These are phyloP conservation scores for Drosophila carrolli DNA, from an alignment of 1,140 invertebrate genomes.

Conservation along the genomic window DNA sequence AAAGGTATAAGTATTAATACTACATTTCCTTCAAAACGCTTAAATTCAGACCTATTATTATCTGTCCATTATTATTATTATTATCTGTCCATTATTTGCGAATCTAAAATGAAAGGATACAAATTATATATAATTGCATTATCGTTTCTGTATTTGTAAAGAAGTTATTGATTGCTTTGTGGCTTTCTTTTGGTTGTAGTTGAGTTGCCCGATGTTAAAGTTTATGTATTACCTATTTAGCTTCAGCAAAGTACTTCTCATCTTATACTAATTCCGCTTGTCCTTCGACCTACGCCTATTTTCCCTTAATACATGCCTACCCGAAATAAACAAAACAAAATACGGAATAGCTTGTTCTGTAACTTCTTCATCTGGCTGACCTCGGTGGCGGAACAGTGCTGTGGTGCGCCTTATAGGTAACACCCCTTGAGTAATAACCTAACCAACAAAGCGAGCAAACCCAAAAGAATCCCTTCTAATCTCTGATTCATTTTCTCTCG, in stretches of 20 bases:
- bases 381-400: conserved; percentile 80
- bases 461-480: conserved; percentile 1
- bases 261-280: conserved; percentile 6
- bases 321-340: background rate
- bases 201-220: background rate
- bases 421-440: background rate
- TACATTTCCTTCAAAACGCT: no score
- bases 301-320: conserved; percentile 15
- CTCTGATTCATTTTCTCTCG: background rate
- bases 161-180: background rate
- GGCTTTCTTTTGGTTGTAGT: background rate
- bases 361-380: conserved; percentile 82
- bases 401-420: conserved; percentile 82
- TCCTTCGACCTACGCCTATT: background rate
- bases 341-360: conserved; percentile 68
- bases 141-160: background rate
- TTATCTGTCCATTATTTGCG: no score
- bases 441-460: background rate
- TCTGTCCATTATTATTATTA: no score
- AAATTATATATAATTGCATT: background rate
- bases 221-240: background rate
- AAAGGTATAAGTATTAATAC: no score
- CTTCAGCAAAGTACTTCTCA: no score
- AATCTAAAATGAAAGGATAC: background rate
- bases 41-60: no score